These are phyloP conservation scores for Agelastica alni DNA, from an alignment of 2,888 invertebrate species.

Conservation along the genomic window DNA sequence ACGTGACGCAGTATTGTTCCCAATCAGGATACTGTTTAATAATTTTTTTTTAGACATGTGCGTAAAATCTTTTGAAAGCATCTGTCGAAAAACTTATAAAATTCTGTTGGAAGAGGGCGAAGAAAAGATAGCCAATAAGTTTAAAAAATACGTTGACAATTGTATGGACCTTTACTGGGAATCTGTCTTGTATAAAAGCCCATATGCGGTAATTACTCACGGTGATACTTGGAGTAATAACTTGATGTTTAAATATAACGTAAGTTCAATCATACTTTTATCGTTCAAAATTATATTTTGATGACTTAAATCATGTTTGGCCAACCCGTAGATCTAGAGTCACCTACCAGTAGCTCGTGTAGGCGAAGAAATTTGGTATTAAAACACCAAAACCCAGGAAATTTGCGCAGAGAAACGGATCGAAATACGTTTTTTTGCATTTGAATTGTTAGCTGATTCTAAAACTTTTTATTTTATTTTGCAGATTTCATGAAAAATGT, in stretches of 20 bases:
- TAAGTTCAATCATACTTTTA: slow-evolving; percentile 1
- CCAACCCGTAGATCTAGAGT: too few species aligned
- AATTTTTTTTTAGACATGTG: too few species aligned
- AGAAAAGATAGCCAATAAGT: neutral
- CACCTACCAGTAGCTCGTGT: slow-evolving; percentile 8
- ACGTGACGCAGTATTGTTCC: too few species aligned
- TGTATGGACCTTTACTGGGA: neutral
- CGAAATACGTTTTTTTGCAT: too few species aligned
- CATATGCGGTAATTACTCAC: slow-evolving; percentile 36
- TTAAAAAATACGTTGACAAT: slow-evolving; percentile 6
- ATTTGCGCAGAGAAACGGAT: too few species aligned
- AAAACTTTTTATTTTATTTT: too few species aligned
- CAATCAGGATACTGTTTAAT: too few species aligned
- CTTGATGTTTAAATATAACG: slow-evolving; percentile 30
- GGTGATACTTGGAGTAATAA: slow-evolving; percentile 44
- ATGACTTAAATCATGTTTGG: too few species aligned
- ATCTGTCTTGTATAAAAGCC: neutral
- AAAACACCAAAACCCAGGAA: too few species aligned
- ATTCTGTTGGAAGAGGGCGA: neutral
- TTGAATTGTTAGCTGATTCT: too few species aligned
- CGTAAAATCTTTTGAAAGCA: neutral
- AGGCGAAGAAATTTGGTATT: slow-evolving; percentile 42
- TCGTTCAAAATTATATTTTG: too few species aligned
- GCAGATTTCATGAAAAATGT: too few species aligned
- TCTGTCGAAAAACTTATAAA: neutral